Conservation (phyloP, 2,797 vertebrate genomes). For the Sebastiscus tertius region DNA sequence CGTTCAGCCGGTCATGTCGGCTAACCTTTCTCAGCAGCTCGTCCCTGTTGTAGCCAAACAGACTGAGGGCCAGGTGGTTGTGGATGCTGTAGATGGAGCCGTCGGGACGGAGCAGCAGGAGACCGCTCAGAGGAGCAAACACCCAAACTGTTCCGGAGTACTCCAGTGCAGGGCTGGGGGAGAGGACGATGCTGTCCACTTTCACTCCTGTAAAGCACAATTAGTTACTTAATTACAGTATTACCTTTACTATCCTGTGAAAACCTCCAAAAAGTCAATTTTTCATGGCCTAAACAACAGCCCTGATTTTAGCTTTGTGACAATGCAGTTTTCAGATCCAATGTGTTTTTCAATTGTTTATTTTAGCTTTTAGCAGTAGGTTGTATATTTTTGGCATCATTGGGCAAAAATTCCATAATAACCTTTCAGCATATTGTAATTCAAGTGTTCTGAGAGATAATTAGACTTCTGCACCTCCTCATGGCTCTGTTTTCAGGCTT, state of each 20-base stretch:
- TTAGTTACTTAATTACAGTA: neutral
- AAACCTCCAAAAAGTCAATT: neutral
- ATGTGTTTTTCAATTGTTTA: neutral
- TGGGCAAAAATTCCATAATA: no score
- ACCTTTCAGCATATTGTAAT: no score
- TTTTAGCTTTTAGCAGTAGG: neutral
- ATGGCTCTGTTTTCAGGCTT: no score
- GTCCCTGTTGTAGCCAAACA: constrained; percentile 89
- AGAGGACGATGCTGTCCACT: constrained; percentile 6
- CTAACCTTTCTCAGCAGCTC: constrained; percentile 91
- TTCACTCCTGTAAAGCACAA: constrained; percentile 29
- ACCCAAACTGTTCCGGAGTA: constrained; percentile 88
- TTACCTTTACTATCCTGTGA: neutral
- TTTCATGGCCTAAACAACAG: neutral
- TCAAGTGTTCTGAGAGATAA: no score
- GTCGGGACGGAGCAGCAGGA: constrained; percentile 87
- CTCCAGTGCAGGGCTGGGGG: constrained; percentile 49
- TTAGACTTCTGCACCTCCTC: no score
- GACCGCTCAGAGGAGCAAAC: constrained; percentile 87
- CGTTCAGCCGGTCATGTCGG: neutral
- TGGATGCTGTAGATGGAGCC: constrained; percentile 89
- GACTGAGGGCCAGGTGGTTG: constrained; percentile 84
- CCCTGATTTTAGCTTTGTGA: neutral
- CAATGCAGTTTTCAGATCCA: neutral
- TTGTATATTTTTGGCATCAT: no score